A percentile compares a stretch with the other conserved stretches of the same genome.
Conservation (phyloP, 2,888 invertebrate genomes). For the Monoplex corrugatus region DNA sequence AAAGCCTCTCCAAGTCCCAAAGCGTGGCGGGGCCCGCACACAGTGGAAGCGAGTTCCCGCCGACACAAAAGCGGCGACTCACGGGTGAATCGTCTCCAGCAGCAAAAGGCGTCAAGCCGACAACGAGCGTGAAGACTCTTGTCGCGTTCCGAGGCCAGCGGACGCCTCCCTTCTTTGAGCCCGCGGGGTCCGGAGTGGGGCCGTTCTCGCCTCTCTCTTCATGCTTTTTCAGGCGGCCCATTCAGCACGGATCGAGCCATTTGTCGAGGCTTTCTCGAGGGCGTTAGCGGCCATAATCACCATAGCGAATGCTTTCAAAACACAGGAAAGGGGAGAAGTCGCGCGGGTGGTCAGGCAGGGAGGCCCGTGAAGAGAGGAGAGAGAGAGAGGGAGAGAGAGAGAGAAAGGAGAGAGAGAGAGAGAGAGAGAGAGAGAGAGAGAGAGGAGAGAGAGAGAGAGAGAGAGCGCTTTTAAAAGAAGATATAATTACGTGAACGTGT, state of each 20-base stretch:
- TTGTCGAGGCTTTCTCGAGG: slow-evolving; percentile 39
- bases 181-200: neutral
- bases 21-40: neutral
- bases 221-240: slow-evolving; percentile 28
- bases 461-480: no score
- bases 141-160: neutral
- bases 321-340: neutral
- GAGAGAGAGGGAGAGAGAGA: neutral
- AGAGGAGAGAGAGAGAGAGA: neutral
- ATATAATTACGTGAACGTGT: no score
- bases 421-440: neutral
- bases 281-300: slow-evolving; percentile 33
- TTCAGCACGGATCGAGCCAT: slow-evolving; percentile 13
- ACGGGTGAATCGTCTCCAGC: slow-evolving; percentile 11
- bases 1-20: slow-evolving; percentile 5
- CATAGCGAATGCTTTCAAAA: slow-evolving; percentile 31
- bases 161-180: neutral
- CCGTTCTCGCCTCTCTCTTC: neutral
- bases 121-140: neutral
- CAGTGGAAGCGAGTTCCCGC: neutral
- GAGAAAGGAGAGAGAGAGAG: neutral
- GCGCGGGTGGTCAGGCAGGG: slow-evolving; percentile 9
- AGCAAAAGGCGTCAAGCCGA: slow-evolving; percentile 13
- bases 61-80: neutral
- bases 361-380: neutral